Evolutionary conservation across 2,113 vertebrate genomes (phyloP).

Genomic region (Hydropotes inermis): DNA sequence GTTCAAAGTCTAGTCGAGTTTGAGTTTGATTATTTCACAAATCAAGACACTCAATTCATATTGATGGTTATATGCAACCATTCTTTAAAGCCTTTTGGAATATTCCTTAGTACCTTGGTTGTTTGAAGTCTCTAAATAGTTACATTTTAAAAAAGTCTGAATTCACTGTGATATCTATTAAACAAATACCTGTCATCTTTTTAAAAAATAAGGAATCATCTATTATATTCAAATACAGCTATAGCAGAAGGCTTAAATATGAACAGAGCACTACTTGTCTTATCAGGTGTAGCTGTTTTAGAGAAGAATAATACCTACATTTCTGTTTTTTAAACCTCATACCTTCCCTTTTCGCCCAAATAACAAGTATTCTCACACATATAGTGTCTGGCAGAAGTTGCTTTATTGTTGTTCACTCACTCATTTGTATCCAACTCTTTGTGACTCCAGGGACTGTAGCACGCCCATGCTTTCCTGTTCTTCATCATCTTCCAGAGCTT

Average conservation of each 20-base stretch:
- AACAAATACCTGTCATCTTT: neutral
- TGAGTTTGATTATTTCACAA: neutral
- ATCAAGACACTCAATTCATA: neutral
- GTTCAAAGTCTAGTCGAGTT: neutral
- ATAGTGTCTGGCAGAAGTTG: neutral
- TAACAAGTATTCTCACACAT: neutral
- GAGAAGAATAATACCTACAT: neutral
- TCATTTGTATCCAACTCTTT: rapidly evolving
- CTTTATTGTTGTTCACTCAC: neutral
- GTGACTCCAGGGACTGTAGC: neutral
- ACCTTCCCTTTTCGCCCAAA: neutral
- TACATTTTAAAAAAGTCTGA: neutral
- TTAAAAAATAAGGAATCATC: neutral
- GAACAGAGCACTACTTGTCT: neutral
- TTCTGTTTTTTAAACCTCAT: neutral
- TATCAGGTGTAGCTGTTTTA: neutral
- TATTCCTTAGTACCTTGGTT: neutral
- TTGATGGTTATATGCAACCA: neutral
- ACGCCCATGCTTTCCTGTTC: neutral
- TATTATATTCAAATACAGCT: neutral
- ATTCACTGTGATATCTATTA: neutral
- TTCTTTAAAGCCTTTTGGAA: neutral
- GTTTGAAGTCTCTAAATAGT: neutral
- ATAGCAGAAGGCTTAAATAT: neutral
- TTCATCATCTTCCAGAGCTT: neutral